Evolutionary conservation across 2,797 vertebrate species (phyloP), one percentile per base, ranked within the genome.

Genomic region (Phalanger gymnotis): DNA sequence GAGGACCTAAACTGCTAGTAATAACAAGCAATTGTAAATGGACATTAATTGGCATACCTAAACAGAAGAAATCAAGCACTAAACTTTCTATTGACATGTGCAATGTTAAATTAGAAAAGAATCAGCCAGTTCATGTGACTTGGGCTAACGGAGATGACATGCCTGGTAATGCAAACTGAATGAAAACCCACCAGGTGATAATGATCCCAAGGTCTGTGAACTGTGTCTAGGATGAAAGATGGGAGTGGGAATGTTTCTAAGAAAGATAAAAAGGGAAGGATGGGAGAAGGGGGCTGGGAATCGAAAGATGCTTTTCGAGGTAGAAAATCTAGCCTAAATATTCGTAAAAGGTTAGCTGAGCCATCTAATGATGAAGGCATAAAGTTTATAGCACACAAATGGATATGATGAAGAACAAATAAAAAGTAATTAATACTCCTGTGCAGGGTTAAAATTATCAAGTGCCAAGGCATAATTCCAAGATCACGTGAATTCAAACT

Each of bases 91-190:
- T 28, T 81, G 4, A 93, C 53, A 30, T 51, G 91, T 47, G 90
- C 73, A 92, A 94, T 93, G 40, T 30, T 94, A 94, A 97, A 93
- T 94, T 89, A 47, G 54, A 61, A 12, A 1, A 7, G 13, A 28
- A 53, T 14, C 1, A 66, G 34, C 51, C 89, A 95, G 53, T 73
- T 94, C 55, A 58, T 90, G 55, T 95, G 25, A 94, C 73, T 93
- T 93, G 47, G 13, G 87, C 90, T 95, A 96, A 92, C 31, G 87
- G n/a, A 94, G 53, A 94, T 53, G 73, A 91, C 58, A 97, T 54
- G 52, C 73, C 92, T 94, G 90, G 52, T 54, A 94, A 93, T 96
- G 87, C n/a, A 95, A 96, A 94, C 30, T 61, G 93, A 95, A 90
- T 55, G 54, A 54, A 51, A 95, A 87, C 51, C 53, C 4, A 92